These are phyloP conservation scores for Chaetodon auriga DNA, from an alignment of 2,113 vertebrate genomes.

Conservation along the genomic window DNA sequence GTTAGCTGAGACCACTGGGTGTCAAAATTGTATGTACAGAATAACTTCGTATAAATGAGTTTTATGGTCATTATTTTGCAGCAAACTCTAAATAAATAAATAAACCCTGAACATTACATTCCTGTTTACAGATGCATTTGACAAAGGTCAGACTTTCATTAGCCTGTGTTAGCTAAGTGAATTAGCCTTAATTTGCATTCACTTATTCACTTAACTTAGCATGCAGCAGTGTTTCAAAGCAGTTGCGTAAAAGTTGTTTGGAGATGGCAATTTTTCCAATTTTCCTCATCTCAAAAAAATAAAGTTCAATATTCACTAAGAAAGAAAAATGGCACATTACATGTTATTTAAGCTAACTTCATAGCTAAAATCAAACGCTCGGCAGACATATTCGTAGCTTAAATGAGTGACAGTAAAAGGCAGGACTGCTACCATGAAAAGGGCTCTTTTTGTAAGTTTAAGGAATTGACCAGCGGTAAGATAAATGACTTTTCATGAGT, in stretches of 20 bases:
- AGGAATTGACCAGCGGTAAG: not conserved
- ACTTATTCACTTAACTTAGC: not conserved
- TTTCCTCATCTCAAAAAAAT: not conserved
- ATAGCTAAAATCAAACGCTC: no score
- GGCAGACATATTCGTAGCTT: no score
- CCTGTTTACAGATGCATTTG: not conserved
- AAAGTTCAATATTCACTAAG: not conserved
- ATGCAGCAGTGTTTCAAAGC: not conserved
- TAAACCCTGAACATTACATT: not conserved
- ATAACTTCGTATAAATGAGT: not conserved
- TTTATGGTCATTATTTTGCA: not conserved
- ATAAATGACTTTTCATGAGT: not conserved
- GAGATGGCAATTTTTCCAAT: not conserved
- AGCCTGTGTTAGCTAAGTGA: not conserved
- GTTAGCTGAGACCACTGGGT: not conserved
- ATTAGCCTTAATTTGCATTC: not conserved
- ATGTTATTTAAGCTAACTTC: not conserved
- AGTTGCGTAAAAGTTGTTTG: not conserved
- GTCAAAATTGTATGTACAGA: not conserved
- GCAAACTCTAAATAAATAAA: not conserved
- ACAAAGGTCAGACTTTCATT: not conserved
- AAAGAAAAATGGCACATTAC: not conserved
- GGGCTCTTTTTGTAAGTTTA: no score
- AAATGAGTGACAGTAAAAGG: not conserved
- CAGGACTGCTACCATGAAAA: not conserved